Evolutionary conservation across 2,113 vertebrate species (phyloP), one percentile per base, ranked within the genome.

Genomic region (Dunckerocampus dactyliophorus): DNA sequence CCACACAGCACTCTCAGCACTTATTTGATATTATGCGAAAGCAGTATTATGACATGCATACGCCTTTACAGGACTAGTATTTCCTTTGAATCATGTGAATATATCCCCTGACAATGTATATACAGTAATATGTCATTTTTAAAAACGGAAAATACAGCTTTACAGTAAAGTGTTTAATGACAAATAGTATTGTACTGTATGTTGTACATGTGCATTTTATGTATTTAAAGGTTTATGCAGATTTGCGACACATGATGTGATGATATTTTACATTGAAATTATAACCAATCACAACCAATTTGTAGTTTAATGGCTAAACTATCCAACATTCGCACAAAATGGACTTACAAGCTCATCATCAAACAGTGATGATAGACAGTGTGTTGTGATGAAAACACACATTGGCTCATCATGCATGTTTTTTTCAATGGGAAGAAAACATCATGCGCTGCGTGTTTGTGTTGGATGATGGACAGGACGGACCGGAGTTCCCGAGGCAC

Each of bases 401-500:
- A 34, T n/a, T 1, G 28, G 11, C n/a, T 63, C 13, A 45, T 28
- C 37, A 24, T 9, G 11, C 20, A 45, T 43, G 10, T n/a, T 16
- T 43, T 50, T 19, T 28, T 3, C 5, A 5, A 28, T 14, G 19
- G 19, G 7, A 21, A 57, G 12, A 43, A 57, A 39, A 20, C 34
- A 42, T 34, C 11, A 56, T 20, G 17, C 3, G 13, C 3, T 22
- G 14, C 8, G 20, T 14, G 0, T 58, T 43, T 45, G 43, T 24
- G 21, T 28, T 16, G 48, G 31, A 4, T 43, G 57, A 63, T 8
- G 16, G 59, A 52, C 37, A 43, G 46, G 47, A 4, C 6, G 16
- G 15, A 24, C 55, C 47, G 37, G 24, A 8, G 5, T 20, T 68
- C 65, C 61, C 49, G 67, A 68, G 53, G 63, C 71, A 62, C 60